Conservation (phyloP, 2,113 vertebrate genomes). For the Panurus biarmicus region DNA sequence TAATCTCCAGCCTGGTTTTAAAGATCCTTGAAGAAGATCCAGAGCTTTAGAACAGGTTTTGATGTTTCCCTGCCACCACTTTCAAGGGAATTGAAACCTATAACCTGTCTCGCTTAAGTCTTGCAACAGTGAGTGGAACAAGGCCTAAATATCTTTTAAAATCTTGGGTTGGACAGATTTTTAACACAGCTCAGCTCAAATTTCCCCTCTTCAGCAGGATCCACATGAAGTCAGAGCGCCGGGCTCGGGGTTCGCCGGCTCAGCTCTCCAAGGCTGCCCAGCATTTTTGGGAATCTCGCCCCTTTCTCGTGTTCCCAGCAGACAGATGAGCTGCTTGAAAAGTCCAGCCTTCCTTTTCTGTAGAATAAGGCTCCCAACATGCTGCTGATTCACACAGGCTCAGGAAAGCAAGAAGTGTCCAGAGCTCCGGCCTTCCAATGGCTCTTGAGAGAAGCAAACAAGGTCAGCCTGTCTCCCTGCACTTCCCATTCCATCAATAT, state of each 20-base stretch:
- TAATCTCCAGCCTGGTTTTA: background rate
- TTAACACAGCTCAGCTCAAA: conserved; percentile 1
- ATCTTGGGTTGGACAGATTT: background rate
- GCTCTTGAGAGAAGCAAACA: background rate
- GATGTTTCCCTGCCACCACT: background rate
- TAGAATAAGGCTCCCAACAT: background rate
- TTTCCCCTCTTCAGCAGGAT: conserved; percentile 18
- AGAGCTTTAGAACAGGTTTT: background rate
- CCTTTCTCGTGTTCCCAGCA: background rate
- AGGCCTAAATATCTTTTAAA: conserved; percentile 7
- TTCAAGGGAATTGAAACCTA: background rate
- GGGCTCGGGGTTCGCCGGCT: fast-evolving
- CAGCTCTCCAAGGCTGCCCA: background rate
- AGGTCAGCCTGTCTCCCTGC: fast-evolving
- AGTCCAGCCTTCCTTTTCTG: background rate
- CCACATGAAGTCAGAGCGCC: fast-evolving
- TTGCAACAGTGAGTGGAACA: background rate
- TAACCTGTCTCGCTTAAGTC: background rate
- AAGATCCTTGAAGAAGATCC: background rate
- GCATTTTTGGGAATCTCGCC: background rate
- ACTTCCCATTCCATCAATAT: background rate
- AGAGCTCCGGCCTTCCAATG: background rate
- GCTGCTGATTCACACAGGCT: background rate
- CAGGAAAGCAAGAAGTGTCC: background rate
- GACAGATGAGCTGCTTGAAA: background rate